Conservation (phyloP, 2,888 invertebrate genomes). For the Meloe dianella region DNA sequence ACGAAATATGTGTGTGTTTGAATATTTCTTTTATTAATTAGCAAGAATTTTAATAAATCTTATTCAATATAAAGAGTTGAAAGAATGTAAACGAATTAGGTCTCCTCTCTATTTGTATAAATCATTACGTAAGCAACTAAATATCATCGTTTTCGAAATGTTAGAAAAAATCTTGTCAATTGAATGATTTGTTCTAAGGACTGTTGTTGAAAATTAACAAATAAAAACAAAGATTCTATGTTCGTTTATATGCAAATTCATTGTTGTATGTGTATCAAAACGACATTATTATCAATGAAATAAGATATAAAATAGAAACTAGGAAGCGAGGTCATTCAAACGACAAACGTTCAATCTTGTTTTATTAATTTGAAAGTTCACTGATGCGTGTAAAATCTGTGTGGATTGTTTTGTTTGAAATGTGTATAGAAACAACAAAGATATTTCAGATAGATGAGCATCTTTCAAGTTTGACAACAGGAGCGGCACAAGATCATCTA, state of each 20-base stretch:
- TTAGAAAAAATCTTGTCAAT: slow-evolving; percentile 7
- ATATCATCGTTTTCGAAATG: slow-evolving; percentile 18
- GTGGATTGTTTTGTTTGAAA: not conserved
- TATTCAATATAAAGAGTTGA: not conserved
- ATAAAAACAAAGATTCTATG: not conserved
- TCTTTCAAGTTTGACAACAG: not conserved
- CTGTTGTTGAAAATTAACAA: not conserved
- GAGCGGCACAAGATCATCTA: not conserved
- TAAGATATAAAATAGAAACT: slow-evolving; percentile 14
- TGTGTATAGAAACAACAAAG: not conserved
- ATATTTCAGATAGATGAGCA: not conserved
- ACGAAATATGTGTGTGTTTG: too few relatives aligned
- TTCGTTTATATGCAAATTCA: too few relatives aligned
- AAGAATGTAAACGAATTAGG: not conserved
- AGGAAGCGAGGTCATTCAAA: slow-evolving; percentile 27
- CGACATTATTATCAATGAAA: slow-evolving; percentile 11
- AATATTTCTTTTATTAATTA: not conserved
- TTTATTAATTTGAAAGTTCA: slow-evolving; percentile 28
- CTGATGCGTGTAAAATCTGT: slow-evolving; percentile 25
- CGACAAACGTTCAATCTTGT: not conserved
- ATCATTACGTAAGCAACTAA: slow-evolving; percentile 14
- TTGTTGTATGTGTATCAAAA: too few relatives aligned
- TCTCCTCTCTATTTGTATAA: slow-evolving; percentile 5
- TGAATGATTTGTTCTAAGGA: not conserved
- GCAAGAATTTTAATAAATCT: not conserved